phyloP scores from a whole-genome alignment of 2,888 invertebrate species.

The Melipona bicolor region DNA sequence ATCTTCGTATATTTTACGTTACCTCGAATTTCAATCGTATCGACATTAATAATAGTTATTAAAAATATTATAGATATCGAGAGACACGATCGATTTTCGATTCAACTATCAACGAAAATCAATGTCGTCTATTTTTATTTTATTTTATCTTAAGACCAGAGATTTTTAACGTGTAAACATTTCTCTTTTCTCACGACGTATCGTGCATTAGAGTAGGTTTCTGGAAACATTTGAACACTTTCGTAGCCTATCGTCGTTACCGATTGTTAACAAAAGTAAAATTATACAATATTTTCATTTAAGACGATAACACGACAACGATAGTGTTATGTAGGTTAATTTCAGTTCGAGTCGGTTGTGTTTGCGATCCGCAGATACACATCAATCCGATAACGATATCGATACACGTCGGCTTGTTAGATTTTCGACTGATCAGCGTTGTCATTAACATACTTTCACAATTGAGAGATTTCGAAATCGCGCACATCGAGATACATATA shows the following conservation, averaged over 20 bases:
- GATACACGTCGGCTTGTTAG: background rate
- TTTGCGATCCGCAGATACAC: background rate
- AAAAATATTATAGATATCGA: too few species aligned
- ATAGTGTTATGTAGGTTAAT: background rate
- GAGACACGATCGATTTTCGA: too few species aligned
- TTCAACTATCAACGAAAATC: too few species aligned
- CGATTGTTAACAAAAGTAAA: background rate
- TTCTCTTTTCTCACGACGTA: too few species aligned
- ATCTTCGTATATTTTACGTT: too few species aligned
- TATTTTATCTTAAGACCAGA: too few species aligned
- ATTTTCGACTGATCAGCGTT: conserved; percentile 10
- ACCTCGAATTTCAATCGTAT: background rate
- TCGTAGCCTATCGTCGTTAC: too few species aligned
- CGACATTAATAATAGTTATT: background rate
- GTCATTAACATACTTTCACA: conserved; percentile 40
- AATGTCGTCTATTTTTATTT: too few species aligned
- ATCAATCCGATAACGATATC: conserved; percentile 5
- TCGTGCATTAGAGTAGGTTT: too few species aligned
- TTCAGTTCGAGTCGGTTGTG: background rate
- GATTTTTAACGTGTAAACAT: too few species aligned
- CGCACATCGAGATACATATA: too few species aligned
- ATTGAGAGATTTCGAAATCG: background rate
- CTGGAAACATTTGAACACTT: too few species aligned
- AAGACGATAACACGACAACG: background rate
- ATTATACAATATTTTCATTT: background rate